Evolutionary conservation across 2,113 vertebrate species (phyloP).

Genomic region (Pterocles gutturalis): DNA sequence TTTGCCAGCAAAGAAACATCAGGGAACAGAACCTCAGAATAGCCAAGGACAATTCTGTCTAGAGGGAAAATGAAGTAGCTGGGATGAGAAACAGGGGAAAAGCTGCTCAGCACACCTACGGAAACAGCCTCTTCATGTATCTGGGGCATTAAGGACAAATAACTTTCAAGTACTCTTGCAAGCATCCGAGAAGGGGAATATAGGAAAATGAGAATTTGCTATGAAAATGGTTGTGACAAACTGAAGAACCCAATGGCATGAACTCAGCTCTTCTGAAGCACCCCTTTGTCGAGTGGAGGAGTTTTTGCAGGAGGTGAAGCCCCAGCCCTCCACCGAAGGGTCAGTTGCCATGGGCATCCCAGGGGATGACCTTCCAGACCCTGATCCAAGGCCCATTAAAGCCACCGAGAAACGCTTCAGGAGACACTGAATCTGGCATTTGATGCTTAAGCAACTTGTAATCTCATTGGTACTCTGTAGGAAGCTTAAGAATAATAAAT

Average conservation of each 20-base stretch:
- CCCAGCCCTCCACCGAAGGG: background rate
- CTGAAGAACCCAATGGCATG: background rate
- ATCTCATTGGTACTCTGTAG: background rate
- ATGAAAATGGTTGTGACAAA: background rate
- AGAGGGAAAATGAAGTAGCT: background rate
- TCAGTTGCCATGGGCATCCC: background rate
- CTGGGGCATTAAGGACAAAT: slow-evolving; percentile 1
- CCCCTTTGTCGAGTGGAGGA: background rate
- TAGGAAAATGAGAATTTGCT: background rate
- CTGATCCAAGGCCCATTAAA: background rate
- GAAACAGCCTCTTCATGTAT: background rate
- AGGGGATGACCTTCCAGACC: background rate
- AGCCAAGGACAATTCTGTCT: slow-evolving; percentile 2
- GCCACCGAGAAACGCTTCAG: background rate
- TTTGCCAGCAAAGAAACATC: slow-evolving; percentile 13
- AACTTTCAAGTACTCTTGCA: slow-evolving; percentile 5
- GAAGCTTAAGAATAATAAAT: background rate
- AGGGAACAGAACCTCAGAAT: background rate
- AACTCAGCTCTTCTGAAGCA: background rate
- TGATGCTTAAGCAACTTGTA: background rate
- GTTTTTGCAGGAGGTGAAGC: background rate
- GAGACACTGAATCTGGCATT: background rate
- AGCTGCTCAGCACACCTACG: background rate
- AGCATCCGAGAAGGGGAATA: background rate
- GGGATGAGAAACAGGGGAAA: background rate